Base-by-base conservation (phyloP, 2,888 invertebrate species). In the Ceraclea dissimilis region DNA sequence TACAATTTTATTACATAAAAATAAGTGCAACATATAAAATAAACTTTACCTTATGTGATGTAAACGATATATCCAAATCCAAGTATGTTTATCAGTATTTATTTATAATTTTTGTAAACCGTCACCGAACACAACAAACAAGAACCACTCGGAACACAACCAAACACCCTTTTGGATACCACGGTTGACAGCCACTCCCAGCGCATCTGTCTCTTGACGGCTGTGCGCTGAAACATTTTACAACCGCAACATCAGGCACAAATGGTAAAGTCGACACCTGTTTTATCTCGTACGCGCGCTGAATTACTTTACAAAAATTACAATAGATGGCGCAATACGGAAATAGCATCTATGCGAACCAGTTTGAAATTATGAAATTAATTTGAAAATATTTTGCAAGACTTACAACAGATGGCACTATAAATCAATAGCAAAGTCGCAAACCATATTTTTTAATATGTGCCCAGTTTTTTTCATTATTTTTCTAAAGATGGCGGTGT, bases 131-230 rank as follows among this genome's bases (percentile, higher is more conserved):
- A 51, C 21, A 31, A 44, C 34, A 34, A 20, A 31, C 19, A 54
- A 50, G 51, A 49, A 51, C 4, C 47, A 16, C 39, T 19, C 34
- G 33, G 34, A 21, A 34, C 49, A 51, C 51, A 49, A 49, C 49
- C 52, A 31, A 50, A 58, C 52, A 55, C 55, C 49, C 49, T 58
- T 52, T 58, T 49, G 39, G 49, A 54, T 16, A 19, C 21, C 47
- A 21, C 50, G 49, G 55, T 52, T 58, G 55, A 58, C 58, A 58
- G 58, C 58, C 58, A 58, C 58, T 58, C 58, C 58, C 58, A 54
- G 58, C 54, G 55, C 58, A 55, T 54, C 58, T 58, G 57, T 57
- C 39, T 43, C 18, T 22, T 44, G 49, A 54, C 50, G 54, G 54
- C 54, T 33, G 22, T 18, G 48, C 49, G 34, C 53, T 33, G 53